phyloP scores from a whole-genome alignment of 2,888 invertebrate genomes.

The Metellina segmentata region DNA sequence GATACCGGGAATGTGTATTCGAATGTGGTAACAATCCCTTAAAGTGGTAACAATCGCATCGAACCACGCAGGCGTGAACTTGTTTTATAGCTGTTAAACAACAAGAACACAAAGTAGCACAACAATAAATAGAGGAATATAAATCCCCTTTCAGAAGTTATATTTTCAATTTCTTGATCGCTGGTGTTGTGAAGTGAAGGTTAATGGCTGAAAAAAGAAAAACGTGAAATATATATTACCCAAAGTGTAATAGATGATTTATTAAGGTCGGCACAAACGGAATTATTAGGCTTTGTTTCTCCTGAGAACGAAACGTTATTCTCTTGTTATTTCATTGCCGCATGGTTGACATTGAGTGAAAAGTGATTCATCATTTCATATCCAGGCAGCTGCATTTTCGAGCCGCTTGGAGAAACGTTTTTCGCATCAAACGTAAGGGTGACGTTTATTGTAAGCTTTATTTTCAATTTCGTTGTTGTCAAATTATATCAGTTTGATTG shows the following conservation, averaged over 20 bases:
- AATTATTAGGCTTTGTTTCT: background rate
- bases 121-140: too few relatives aligned
- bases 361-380: background rate
- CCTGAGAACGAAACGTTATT: background rate
- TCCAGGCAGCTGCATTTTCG: background rate
- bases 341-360: background rate
- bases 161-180: too few relatives aligned
- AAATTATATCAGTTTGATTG: background rate
- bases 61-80: too few relatives aligned
- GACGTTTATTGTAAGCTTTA: background rate
- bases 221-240: background rate
- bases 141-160: too few relatives aligned
- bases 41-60: too few relatives aligned
- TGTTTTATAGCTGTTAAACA: too few relatives aligned
- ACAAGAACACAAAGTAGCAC: too few relatives aligned
- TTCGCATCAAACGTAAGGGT: background rate
- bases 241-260: background rate
- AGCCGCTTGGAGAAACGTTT: background rate
- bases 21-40: too few relatives aligned
- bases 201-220: background rate
- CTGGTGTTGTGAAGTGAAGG: background rate
- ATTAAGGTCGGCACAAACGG: background rate
- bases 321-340: background rate
- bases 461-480: background rate
- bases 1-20: too few relatives aligned